Percentiles rank a stretch among this genome's conserved stretches.
Conservation (phyloP, 2,888 invertebrate genomes). For the Elysia crispata region DNA sequence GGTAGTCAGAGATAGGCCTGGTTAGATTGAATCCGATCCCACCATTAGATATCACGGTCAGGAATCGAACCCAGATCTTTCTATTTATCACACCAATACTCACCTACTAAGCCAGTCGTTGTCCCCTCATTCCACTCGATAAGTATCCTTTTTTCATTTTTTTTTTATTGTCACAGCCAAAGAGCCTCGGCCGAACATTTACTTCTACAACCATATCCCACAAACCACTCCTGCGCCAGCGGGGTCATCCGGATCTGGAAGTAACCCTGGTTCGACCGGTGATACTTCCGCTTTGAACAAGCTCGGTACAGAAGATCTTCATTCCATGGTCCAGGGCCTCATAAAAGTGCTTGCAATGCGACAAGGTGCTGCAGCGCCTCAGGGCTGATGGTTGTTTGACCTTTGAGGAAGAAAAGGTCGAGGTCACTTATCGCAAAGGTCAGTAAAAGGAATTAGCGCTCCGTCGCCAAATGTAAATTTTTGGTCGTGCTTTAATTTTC, state of each 20-base stretch:
- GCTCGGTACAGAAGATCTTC: constrained; percentile 29
- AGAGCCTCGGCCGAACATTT: background rate
- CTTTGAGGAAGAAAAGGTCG: no score
- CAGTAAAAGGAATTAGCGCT: background rate
- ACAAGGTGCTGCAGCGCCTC: constrained; percentile 3
- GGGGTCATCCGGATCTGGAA: background rate
- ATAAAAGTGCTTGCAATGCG: constrained; percentile 12
- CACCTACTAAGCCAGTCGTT: no score
- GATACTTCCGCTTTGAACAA: background rate
- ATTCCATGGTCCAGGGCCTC: constrained; percentile 18
- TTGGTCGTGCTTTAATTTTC: background rate
- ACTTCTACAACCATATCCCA: constrained; percentile 27
- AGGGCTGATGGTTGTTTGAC: background rate
- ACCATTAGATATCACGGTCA: no score
- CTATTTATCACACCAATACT: no score
- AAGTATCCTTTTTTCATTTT: background rate
- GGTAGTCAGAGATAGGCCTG: no score
- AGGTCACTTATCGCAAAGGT: no score
- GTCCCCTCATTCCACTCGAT: no score
- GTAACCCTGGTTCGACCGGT: no score
- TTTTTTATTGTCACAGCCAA: background rate
- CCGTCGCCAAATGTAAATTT: background rate
- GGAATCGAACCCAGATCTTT: no score
- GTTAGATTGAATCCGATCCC: no score
- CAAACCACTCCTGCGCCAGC: background rate